Percentiles rank a stretch among this genome's conserved stretches.
These are phyloP conservation scores for Anas bahamensis DNA, from an alignment of 2,797 vertebrate species.

Conservation along the genomic window DNA sequence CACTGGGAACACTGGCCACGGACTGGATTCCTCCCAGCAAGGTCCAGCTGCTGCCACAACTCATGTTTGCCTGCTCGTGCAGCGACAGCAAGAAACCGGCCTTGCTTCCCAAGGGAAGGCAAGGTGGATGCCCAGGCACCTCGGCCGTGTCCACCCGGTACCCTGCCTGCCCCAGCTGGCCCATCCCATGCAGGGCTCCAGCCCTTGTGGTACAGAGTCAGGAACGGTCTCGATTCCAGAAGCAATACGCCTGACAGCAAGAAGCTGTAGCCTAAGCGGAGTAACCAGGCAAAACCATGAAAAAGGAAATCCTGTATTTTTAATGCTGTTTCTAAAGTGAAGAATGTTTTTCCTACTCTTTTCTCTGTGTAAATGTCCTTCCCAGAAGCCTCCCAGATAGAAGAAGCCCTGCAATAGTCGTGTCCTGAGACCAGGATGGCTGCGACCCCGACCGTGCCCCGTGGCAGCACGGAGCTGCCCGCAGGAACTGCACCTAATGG, in stretches of 20 bases:
- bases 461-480: rapidly evolving
- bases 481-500: constrained; percentile 79
- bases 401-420: background rate
- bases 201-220: background rate
- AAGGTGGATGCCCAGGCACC: background rate
- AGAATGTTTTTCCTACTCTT: background rate
- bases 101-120: background rate
- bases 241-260: background rate
- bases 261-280: background rate
- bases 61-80: background rate
- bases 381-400: background rate
- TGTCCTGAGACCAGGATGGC: rapidly evolving
- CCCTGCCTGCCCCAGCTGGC: background rate
- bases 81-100: rapidly evolving
- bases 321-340: background rate
- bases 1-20: background rate
- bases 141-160: rapidly evolving
- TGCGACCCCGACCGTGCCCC: rapidly evolving
- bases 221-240: background rate
- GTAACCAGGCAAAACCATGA: background rate
- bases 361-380: background rate
- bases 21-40: background rate
- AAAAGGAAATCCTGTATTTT: background rate
- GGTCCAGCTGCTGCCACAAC: constrained; percentile 26
- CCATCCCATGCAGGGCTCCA: background rate